Base-by-base conservation (phyloP, 2,113 vertebrate genomes). In the Suricata suricatta region DNA sequence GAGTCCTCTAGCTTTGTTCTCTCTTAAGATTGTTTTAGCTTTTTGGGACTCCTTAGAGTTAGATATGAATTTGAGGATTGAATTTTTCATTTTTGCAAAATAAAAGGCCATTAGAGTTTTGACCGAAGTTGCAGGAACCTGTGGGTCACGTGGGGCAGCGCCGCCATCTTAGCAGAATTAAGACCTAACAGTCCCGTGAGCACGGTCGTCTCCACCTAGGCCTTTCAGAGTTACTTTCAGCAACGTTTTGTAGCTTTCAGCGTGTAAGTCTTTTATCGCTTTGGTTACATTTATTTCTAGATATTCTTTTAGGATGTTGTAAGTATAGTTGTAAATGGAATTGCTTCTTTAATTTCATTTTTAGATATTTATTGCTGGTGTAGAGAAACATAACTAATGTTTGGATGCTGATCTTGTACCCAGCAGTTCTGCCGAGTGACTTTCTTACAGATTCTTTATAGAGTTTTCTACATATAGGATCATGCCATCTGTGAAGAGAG, bases 11-110 rank as follows among this genome's bases (percentile, higher is more conserved):
- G 84, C n/a, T 76, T 76, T 77, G 35, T 76, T 93, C 76, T 66
- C 57, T 94, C 76, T 88, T 47, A 68, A 82, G 52, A 89, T 93
- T 80, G 44, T 89, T 89, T 93, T 82, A 54, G 44, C 41, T 72
- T 50, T 44, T 66, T 95, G 52, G 66, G 44, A 31, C 25, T 23
- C 25, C 74, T 66, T 85, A 57, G 12, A 50, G 16, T 86, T 74
- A 74, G 8, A 7, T 82, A 35, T 41, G 44, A 90, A 81, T 87
- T 60, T 90, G 80, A 90, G 35, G 50, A 63, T 35, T 21, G 17
- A 35, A 77, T 27, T 91, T 96, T 88, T 82, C n/a, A 60, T 38
- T 88, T 91, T 44, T 86, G 41, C 29, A 33, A 69, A 93, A 76
- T n/a, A 86, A 69, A 54, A 68, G 41, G 31, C 64, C 64, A 5